Conservation (phyloP, 64 coral and sea anemone genomes). For the Exaiptasia diaphana region DNA sequence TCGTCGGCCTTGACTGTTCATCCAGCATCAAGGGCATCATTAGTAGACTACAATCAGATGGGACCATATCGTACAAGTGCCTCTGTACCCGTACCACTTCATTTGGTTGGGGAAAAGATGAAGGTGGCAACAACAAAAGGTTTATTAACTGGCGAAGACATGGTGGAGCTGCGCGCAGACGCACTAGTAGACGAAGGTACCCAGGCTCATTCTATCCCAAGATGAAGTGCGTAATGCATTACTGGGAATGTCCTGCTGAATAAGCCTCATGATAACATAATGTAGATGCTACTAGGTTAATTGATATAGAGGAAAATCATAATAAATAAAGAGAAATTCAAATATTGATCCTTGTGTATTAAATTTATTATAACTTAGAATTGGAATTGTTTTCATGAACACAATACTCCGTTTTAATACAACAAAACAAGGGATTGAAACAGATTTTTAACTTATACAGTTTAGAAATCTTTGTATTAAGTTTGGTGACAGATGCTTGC, state of each 20-base stretch:
- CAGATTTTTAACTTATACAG: no score
- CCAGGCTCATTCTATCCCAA: no score
- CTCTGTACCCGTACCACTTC: background rate
- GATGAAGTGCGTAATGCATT: background rate
- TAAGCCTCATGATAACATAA: background rate
- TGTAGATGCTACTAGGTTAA: no score
- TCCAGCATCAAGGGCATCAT: background rate
- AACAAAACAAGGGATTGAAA: no score
- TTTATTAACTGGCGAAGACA: background rate
- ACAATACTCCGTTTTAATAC: no score
- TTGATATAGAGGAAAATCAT: no score
- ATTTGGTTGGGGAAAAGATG: background rate
- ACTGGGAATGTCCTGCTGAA: conserved; percentile 6
- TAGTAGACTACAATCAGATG: background rate
- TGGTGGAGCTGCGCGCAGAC: background rate
- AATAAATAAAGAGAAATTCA: no score
- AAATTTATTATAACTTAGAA: no score
- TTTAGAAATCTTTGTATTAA: no score
- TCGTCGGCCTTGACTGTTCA: background rate
- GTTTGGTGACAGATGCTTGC: no score
- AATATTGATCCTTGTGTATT: no score
- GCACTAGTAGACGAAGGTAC: background rate
- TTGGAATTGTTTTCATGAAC: no score
- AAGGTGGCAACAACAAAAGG: background rate
- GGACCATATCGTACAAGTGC: background rate